Evolutionary conservation across 1,140 invertebrate species (phyloP).

Genomic region (Caerostris extrusa): DNA sequence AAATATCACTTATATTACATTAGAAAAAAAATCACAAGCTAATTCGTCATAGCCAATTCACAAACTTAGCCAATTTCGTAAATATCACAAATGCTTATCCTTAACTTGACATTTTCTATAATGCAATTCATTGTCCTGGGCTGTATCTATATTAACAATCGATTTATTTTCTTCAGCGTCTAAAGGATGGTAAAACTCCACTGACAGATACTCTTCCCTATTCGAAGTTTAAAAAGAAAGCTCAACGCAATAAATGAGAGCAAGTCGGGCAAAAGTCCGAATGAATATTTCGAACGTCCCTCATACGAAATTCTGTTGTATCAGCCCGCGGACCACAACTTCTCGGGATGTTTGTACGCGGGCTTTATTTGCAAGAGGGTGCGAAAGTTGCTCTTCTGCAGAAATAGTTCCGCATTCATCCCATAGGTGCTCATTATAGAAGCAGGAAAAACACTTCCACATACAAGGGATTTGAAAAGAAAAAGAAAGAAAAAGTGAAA

Average conservation of each 20-base stretch:
- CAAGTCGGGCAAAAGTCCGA: not conserved
- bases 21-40: too few relatives aligned
- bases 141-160: too few relatives aligned
- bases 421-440: slow-evolving; percentile 76
- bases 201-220: too few relatives aligned
- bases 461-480: not conserved
- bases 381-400: slow-evolving; percentile 10
- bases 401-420: slow-evolving; percentile 65
- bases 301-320: not conserved
- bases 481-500: slow-evolving; percentile 31
- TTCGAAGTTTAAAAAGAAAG: not conserved
- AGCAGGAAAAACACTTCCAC: not conserved
- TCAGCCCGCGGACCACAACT: slow-evolving; percentile 35
- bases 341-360: slow-evolving; percentile 61
- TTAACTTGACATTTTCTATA: too few relatives aligned
- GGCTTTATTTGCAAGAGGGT: slow-evolving; percentile 60
- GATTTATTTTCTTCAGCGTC: too few relatives aligned
- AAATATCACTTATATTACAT: too few relatives aligned
- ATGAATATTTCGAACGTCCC: not conserved
- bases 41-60: too few relatives aligned
- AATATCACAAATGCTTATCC: too few relatives aligned
- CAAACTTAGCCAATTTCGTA: too few relatives aligned
- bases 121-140: too few relatives aligned
- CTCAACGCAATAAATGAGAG: not conserved
- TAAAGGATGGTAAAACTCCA: too few relatives aligned